Evolutionary conservation across 2,113 vertebrate genomes (phyloP), one percentile per base, ranked within the genome.

Genomic region (Saccopteryx bilineata): DNA sequence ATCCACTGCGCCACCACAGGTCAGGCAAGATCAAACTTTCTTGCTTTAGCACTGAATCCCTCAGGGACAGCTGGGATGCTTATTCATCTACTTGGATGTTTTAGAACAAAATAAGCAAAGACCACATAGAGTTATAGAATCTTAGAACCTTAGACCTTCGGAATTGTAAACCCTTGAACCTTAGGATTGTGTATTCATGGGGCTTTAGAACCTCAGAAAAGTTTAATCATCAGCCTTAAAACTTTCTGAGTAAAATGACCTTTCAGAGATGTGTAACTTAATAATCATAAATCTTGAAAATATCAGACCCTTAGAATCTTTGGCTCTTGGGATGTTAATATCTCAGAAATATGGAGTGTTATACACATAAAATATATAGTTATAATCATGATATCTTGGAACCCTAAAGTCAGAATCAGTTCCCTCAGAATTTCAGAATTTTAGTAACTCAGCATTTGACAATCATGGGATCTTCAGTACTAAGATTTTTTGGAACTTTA

Each of bases 381-480:
- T 52, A 54, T 66, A 88, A 66, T 91, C 50, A 17, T 66, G 58
- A 89, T 87, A 84, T 92, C 31, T 81, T 50, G 68, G 94, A 78
- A 94, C 23, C 48, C 28, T 52, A 33, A 92, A 68, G 31, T 95
- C 61, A 19, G 21, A 72, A 54, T 83, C 21, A 28, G 11, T 87
- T 93, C 33, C 28, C 33, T 96, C 31, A 65, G 54, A 87, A 85
- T 75, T 58, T 95, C 71, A 88, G 87, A 83, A 74, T 56, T 87
- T 87, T 54, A 54, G 26, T 60, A 66, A 91, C 31, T 95, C 33
- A 46, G 65, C 28, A 66, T 46, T 78, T 91, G 83, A 31, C 18
- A 63, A 58, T 72, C 3, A 0, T 65, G 56, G 69, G 50, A 17
- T 75, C 75, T 93, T 68, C 12, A 33, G 75, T 63, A 69, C 19